Conservation (phyloP, 2,113 vertebrate species). For the Gallinago media region DNA sequence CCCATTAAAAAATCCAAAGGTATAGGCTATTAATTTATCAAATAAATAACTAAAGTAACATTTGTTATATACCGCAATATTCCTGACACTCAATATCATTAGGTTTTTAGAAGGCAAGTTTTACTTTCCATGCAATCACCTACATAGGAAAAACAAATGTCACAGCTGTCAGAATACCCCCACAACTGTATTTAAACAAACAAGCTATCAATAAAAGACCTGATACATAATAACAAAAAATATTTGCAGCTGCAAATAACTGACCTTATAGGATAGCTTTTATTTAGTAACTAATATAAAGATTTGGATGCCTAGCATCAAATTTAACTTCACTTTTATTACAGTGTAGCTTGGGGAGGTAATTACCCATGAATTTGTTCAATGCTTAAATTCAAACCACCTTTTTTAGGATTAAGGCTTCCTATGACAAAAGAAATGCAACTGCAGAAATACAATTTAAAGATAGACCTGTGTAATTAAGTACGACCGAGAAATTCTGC, state of each 20-base stretch:
- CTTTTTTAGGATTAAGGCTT: neutral
- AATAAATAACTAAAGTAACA: constrained; percentile 46
- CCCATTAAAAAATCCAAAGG: neutral
- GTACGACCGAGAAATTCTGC: neutral
- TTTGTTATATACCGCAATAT: constrained; percentile 5
- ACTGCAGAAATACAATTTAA: constrained; percentile 37
- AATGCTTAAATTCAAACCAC: neutral
- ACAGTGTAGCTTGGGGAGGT: constrained; percentile 3
- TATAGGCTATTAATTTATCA: neutral
- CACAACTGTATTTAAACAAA: neutral
- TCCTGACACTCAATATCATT: neutral
- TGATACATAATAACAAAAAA: neutral
- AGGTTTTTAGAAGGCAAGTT: constrained; percentile 39
- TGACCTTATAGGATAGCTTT: constrained; percentile 13
- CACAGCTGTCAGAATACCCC: constrained; percentile 20
- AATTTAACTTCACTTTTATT: constrained; percentile 51
- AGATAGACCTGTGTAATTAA: neutral
- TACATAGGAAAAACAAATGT: neutral
- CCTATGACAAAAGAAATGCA: constrained; percentile 32
- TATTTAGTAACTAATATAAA: constrained; percentile 43
- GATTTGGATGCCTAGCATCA: constrained; percentile 6
- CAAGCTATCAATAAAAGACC: constrained; percentile 27
- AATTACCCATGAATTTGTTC: constrained; percentile 29
- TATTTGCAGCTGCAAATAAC: constrained; percentile 52
- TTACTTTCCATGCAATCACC: constrained; percentile 40